Base-by-base conservation (phyloP, 1,140 invertebrate species). In the Danaus plexippus region DNA sequence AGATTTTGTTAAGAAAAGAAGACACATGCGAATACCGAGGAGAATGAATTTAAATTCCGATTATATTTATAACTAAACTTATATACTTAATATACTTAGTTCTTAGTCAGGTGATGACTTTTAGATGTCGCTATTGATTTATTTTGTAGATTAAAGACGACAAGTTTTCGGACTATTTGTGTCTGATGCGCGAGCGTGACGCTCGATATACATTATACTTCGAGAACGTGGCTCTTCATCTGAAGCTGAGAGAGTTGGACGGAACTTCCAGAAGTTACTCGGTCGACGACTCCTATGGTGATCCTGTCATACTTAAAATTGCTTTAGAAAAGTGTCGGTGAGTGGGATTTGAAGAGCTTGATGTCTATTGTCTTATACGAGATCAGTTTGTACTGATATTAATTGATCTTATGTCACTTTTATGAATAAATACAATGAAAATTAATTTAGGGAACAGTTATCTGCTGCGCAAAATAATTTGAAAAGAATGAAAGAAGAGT, bases 321-420 rank as follows among this genome's bases (percentile, higher is more conserved):
- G 85, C 85, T 1, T 71, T 88, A 9, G 79, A 88, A 12, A 67
- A 72, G 44, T 83, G 80, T 68, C 83, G 86, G 86, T 85, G 52
- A 49, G 53, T 53, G 18, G 1, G 2, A 11, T 9, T 9, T 12
- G n/a, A 48, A 22, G 9, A 18, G 49, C 11, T 18, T 44, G 8
- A 43, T 52, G 46, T 53, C 32, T 52, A 18, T 53, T 11, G 40
- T 9, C n/a, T 43, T 15, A 9, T 43, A 18, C 45, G 9, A n/a
- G 6, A 22, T 9, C 42, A 44, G 18, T 10, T 47, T 54, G 10
- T 2, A n/a, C n/a, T n/a, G n/a, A n/a, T n/a, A n/a, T n/a, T n/a
- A n/a, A n/a, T n/a, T n/a, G n/a, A n/a, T n/a, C n/a, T n/a, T n/a
- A n/a, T n/a, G n/a, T n/a, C n/a, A n/a, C n/a, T n/a, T n/a, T n/a